phyloP scores from a whole-genome alignment of 2,113 vertebrate species.

The Oreochromis spilurus region DNA sequence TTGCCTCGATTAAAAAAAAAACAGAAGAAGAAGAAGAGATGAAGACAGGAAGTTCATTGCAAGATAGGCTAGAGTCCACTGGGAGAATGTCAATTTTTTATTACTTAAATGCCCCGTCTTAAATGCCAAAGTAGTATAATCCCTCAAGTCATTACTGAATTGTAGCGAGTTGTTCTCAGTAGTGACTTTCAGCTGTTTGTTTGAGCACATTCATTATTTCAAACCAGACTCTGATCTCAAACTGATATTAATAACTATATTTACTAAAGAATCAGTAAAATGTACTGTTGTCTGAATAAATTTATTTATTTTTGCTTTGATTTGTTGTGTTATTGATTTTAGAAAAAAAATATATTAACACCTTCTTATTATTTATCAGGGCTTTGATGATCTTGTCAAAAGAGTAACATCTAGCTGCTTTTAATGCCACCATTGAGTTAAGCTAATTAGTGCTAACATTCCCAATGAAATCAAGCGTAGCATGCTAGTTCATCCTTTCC shows the following conservation, averaged over 20 bases:
- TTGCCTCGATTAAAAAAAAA: neutral
- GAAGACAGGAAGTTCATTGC: neutral
- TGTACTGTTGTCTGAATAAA: neutral
- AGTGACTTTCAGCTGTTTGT: neutral
- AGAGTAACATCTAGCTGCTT: neutral
- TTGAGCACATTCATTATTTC: neutral
- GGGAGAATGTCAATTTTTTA: conserved; percentile 25
- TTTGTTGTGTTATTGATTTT: neutral
- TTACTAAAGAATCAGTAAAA: neutral
- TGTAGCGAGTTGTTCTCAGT: neutral
- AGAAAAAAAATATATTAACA: neutral
- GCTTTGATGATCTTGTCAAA: neutral
- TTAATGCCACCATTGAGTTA: neutral
- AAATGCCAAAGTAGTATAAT: conserved; percentile 30
- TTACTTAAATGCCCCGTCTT: neutral
- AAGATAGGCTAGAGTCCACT: neutral
- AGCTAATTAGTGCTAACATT: neutral
- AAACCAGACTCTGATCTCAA: neutral
- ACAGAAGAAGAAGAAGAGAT: neutral
- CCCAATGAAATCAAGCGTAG: neutral
- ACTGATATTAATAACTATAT: neutral
- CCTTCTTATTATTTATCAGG: neutral
- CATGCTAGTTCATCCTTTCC: neutral
- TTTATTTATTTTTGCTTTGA: neutral
- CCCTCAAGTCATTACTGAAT: neutral